A percentile compares a stretch with the other conserved stretches of the same genome.
phyloP scores from a whole-genome alignment of 2,113 vertebrate species.

The Gymnocephalus cernua region DNA sequence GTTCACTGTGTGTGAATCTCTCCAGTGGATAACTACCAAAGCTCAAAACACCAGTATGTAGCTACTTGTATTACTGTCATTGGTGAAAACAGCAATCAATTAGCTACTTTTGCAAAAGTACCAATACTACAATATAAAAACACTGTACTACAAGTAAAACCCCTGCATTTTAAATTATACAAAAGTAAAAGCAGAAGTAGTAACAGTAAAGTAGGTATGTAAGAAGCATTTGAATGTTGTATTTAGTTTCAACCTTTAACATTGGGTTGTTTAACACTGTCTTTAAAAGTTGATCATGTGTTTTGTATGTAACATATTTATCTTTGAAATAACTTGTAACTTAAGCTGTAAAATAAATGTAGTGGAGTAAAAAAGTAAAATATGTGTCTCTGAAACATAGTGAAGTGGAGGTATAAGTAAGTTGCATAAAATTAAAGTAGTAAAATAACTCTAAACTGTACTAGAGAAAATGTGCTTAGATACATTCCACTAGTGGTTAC shows the following conservation, averaged over 20 bases:
- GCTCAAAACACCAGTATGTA: not conserved
- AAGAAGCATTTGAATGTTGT: not conserved
- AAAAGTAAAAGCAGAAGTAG: not conserved
- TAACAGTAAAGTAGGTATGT: not conserved
- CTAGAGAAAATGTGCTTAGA: not conserved
- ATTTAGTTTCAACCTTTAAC: no score
- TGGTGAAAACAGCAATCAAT: not conserved
- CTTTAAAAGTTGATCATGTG: not conserved
- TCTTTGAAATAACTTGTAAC: not conserved
- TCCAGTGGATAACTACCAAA: not conserved
- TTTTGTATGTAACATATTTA: not conserved
- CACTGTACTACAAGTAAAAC: not conserved
- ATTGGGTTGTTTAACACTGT: not conserved
- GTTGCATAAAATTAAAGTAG: not conserved
- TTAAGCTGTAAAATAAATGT: not conserved
- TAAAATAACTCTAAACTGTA: not conserved
- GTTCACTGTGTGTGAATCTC: not conserved
- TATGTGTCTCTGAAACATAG: not conserved
- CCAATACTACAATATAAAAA: not conserved
- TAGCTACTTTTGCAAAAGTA: not conserved
- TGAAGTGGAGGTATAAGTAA: not conserved
- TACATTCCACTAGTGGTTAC: conserved; percentile 16
- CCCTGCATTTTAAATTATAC: not conserved
- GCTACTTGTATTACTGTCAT: not conserved
- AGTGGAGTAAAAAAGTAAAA: not conserved